Conservation (phyloP, 2,113 vertebrate genomes). For the Saguinus midas region DNA sequence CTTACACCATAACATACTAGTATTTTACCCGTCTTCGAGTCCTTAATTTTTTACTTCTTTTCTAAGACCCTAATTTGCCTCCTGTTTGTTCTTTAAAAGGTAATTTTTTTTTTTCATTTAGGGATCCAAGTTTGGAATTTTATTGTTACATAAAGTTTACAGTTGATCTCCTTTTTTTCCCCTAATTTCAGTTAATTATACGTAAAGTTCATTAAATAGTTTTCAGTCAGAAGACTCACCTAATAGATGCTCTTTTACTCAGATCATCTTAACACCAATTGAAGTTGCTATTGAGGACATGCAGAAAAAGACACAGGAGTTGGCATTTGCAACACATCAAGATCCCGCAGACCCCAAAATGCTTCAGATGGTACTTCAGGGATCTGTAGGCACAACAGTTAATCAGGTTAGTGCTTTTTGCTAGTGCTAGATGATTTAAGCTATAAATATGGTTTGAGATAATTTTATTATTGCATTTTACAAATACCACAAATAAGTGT, state of each 20-base stretch:
- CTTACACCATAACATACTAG: neutral
- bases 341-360: conserved; percentile 98
- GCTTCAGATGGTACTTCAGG: conserved; percentile 99
- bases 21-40: neutral
- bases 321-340: conserved; percentile 98
- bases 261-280: conserved; percentile 98
- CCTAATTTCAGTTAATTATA: conserved; percentile 10
- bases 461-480: neutral
- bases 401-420: conserved; percentile 90
- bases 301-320: conserved; percentile 99
- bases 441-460: neutral
- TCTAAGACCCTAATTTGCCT: neutral
- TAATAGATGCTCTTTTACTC: neutral
- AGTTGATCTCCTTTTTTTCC: neutral
- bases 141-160: neutral
- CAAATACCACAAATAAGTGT: neutral
- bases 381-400: conserved; percentile 99
- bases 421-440: neutral
- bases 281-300: conserved; percentile 99
- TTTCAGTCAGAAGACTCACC: neutral
- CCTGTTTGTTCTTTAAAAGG: neutral
- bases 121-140: conserved; percentile 33
- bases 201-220: neutral
- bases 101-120: neutral
- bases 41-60: neutral